Conservation (phyloP, 2,797 vertebrate species). For the Cossypha polioptera region DNA sequence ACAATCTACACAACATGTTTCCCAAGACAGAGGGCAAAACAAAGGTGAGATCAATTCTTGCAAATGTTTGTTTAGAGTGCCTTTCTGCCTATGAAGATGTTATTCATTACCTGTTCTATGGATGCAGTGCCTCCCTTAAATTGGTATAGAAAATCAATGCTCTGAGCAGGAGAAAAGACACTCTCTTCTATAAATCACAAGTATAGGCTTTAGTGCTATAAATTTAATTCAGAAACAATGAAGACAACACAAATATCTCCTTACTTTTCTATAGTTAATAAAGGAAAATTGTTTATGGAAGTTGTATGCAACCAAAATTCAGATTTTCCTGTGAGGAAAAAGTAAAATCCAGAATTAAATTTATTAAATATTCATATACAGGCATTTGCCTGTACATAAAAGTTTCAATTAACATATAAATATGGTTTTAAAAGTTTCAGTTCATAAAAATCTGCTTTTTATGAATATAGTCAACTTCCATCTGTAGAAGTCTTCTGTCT, state of each 20-base stretch:
- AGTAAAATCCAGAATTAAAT: neutral
- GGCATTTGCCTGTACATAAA: neutral
- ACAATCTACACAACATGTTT: neutral
- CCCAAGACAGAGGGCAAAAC: neutral
- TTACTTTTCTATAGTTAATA: neutral
- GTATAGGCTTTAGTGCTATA: conserved; percentile 7
- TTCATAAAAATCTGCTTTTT: neutral
- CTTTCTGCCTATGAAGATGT: conserved; percentile 55
- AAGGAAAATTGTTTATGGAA: conserved; percentile 2
- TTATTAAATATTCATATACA: neutral
- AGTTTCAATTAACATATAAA: neutral
- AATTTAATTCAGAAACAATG: conserved; percentile 52
- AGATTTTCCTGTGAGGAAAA: neutral
- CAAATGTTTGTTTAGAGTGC: conserved; percentile 39
- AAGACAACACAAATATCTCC: conserved; percentile 25
- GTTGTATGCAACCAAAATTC: neutral
- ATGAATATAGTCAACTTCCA: neutral
- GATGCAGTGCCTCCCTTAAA: conserved; percentile 37
- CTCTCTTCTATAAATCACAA: conserved; percentile 41
- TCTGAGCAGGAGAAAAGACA: conserved; percentile 17
- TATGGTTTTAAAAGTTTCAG: neutral
- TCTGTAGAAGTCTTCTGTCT: neutral
- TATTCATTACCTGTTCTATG: conserved; percentile 32
- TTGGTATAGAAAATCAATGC: conserved; percentile 60
- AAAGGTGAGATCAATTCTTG: conserved; percentile 6